A percentile compares a stretch with the other conserved stretches of the same genome.
These are phyloP conservation scores for Mactromeris polynyma DNA, from an alignment of 2,888 invertebrate species.

Conservation along the genomic window DNA sequence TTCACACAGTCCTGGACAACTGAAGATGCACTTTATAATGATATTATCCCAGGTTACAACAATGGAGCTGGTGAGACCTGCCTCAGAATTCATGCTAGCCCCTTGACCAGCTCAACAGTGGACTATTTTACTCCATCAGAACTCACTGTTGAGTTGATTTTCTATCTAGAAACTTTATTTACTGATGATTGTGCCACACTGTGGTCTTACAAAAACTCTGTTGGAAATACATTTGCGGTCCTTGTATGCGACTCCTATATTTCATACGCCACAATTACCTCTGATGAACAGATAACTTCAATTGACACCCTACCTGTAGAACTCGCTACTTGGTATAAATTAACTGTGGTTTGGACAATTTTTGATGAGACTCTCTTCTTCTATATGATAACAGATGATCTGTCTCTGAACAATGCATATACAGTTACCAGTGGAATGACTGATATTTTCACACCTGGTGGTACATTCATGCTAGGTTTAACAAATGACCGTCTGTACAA, in stretches of 20 bases:
- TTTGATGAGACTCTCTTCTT: constrained; percentile 52
- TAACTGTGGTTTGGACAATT: constrained; percentile 72
- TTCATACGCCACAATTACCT: constrained; percentile 39
- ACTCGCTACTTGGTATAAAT: constrained; percentile 75
- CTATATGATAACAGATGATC: constrained; percentile 60
- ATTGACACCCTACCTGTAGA: constrained; percentile 51
- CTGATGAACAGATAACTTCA: constrained; percentile 25
- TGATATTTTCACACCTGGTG: constrained; percentile 70
- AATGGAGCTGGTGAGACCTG: constrained; percentile 65
- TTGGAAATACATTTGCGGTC: constrained; percentile 46
- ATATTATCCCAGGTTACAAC: constrained; percentile 42
- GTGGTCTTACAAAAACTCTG: constrained; percentile 70
- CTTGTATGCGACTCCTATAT: constrained; percentile 66
- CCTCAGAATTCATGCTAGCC: constrained; percentile 57
- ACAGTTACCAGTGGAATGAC: constrained; percentile 2
- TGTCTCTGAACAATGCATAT: constrained; percentile 37
- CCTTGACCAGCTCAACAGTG: constrained; percentile 58
- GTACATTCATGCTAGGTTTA: constrained; percentile 74
- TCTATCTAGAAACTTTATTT: constrained; percentile 59
- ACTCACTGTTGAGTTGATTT: constrained; percentile 75
- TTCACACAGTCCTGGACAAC: constrained; percentile 73
- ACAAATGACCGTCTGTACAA: constrained; percentile 67
- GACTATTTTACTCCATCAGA: constrained; percentile 68
- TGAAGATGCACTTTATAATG: constrained; percentile 50
- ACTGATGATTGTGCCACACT: constrained; percentile 67